Percentiles rank a stretch among this genome's conserved stretches.
Conservation (phyloP, 2,797 vertebrate genomes). For the Masticophis lateralis region DNA sequence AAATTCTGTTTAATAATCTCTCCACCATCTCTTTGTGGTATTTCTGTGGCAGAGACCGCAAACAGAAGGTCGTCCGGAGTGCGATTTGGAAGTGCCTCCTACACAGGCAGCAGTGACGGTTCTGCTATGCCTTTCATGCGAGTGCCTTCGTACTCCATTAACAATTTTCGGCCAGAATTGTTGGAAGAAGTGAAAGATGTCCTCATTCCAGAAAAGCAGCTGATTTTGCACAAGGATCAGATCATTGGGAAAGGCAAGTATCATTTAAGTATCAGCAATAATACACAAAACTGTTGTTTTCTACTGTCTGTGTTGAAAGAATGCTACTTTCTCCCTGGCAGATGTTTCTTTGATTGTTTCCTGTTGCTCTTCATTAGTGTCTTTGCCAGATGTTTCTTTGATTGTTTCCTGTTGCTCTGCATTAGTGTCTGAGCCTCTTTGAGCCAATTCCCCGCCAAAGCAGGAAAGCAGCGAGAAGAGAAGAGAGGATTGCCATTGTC, state of each 20-base stretch:
- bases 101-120: slow-evolving; percentile 63
- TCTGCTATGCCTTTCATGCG: slow-evolving; percentile 80
- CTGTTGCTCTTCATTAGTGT: background rate
- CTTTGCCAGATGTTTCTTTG: background rate
- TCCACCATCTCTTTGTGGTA: background rate
- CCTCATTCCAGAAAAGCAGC: slow-evolving; percentile 84
- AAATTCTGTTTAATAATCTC: background rate
- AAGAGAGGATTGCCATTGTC: background rate
- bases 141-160: slow-evolving; percentile 80
- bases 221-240: slow-evolving; percentile 82
- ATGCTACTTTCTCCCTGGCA: background rate
- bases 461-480: background rate
- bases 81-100: slow-evolving; percentile 62
- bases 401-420: background rate
- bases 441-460: background rate
- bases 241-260: slow-evolving; percentile 91
- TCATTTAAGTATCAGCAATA: background rate
- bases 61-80: slow-evolving; percentile 48
- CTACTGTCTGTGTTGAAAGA: background rate
- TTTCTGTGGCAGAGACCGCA: slow-evolving; percentile 50
- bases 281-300: background rate
- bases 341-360: background rate
- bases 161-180: slow-evolving; percentile 80
- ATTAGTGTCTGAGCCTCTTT: background rate
- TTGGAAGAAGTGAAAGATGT: slow-evolving; percentile 95